Base-by-base conservation (phyloP, 2,797 vertebrate species). In the Cynopterus sphinx region DNA sequence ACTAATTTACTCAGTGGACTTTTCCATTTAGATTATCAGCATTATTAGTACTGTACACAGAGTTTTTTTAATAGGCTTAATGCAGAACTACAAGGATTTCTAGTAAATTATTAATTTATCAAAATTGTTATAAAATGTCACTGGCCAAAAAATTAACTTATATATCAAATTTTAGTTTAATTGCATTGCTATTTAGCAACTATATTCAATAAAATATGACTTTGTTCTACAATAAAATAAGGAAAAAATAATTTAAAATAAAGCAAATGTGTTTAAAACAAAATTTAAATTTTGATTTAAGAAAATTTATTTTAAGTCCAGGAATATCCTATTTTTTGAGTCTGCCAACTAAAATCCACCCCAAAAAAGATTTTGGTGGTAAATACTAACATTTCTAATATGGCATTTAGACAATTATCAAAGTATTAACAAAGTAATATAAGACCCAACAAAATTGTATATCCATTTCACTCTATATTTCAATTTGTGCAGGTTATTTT, bases 211-310 rank as follows among this genome's bases (percentile, higher is more conserved):
- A 87, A 92, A 78, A 88, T 46, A 53, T 78, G 4, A 3, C 16
- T 81, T 88, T 88, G n/a, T 57, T 89, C 31, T 75, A 89, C 90
- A 91, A 65, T 79, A 67, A 53, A 63, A 63, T 94, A 28, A 73
- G 31, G 31, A 67, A 51, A 87, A 43, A 31, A 16, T 3, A 86
- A 26, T 36, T 79, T 53, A 68, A 95, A 81, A 43, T 36, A 19
- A 31, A 57, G 43, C 19, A 49, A 51, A 53, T 90, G 67, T 65
- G 13, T 73, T 84, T 70, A 73, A 39, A 79, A 24, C 28, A 26
- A 17, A 41, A 57, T 51, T 67, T 43, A 77, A 24, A 61, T 43
- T 41, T 70, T 83, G 6, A 31, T 68, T 67, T 67, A 51, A 33
- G 51, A 59, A 7, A 73, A 36, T 65, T 85, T 22, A 83, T 39